A percentile compares a stretch with the other conserved stretches of the same genome.
Evolutionary conservation across 2,888 invertebrate genomes (phyloP).

Genomic region (Diaperis boleti): DNA sequence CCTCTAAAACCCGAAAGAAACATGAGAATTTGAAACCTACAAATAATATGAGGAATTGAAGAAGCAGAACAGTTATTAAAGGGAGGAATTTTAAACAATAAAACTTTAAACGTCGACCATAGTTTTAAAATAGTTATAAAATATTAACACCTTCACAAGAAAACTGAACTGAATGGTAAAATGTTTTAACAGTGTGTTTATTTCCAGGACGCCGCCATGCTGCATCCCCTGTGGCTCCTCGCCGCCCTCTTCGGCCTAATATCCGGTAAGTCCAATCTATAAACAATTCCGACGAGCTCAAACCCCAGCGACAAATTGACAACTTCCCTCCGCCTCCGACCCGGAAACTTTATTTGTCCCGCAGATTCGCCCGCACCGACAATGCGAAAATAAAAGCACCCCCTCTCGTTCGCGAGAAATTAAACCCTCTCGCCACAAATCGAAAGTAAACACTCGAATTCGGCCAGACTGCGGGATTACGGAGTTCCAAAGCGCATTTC

Average conservation of each 20-base stretch:
- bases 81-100: too few relatives aligned
- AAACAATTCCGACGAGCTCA: conserved; percentile 34
- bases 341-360: conserved; percentile 33
- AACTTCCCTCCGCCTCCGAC: conserved; percentile 12
- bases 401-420: too few relatives aligned
- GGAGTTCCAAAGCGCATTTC: conserved; percentile 13
- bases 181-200: background rate
- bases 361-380: conserved; percentile 15
- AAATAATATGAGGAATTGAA: too few relatives aligned
- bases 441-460: background rate
- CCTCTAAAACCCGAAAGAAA: too few relatives aligned
- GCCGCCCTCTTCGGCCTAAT: conserved; percentile 37
- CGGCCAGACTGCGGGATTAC: background rate
- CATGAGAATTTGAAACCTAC: too few relatives aligned
- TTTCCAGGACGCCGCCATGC: conserved; percentile 21
- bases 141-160: too few relatives aligned
- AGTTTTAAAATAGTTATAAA: too few relatives aligned
- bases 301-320: conserved; percentile 29
- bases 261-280: conserved; percentile 43
- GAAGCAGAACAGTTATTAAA: too few relatives aligned
- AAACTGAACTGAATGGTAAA: too few relatives aligned
- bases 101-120: too few relatives aligned
- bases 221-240: conserved; percentile 18
- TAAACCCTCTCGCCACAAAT: background rate
- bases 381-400: background rate